Percentiles rank a stretch among this genome's conserved stretches.
Evolutionary conservation across 2,113 vertebrate genomes (phyloP).

Genomic region (Diadophis punctatus): DNA sequence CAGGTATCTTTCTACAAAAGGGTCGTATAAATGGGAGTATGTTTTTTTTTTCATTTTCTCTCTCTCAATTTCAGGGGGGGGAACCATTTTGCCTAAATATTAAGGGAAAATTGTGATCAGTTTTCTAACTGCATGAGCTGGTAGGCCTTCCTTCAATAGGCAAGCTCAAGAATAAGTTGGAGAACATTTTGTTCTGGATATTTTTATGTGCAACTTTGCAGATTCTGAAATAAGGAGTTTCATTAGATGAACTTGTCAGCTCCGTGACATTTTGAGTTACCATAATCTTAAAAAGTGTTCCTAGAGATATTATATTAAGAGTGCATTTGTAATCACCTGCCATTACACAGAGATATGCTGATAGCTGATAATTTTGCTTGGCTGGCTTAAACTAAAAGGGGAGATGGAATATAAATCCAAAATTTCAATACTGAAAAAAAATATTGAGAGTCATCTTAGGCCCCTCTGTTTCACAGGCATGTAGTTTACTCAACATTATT

Average conservation of each 20-base stretch:
- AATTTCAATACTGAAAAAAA: constrained; percentile 52
- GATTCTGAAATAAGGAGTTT: neutral
- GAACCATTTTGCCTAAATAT: neutral
- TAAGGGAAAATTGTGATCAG: neutral
- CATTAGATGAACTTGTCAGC: neutral
- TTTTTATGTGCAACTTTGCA: neutral
- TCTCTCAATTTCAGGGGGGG: neutral
- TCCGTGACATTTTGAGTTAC: neutral
- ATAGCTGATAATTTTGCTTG: neutral
- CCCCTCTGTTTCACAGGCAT: constrained; percentile 41
- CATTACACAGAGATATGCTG: neutral
- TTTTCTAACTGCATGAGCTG: neutral
- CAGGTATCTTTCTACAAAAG: neutral
- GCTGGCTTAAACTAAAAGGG: neutral
- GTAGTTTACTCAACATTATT: constrained; percentile 54
- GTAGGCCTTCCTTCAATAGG: neutral
- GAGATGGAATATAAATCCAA: constrained; percentile 13
- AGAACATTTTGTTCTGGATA: neutral
- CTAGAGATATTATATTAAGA: neutral
- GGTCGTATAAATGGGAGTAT: neutral
- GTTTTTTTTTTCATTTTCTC: neutral
- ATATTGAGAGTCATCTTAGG: constrained; percentile 49
- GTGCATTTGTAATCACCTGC: neutral
- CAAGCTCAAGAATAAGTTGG: neutral
- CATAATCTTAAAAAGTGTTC: neutral